Conservation (phyloP, 2,888 invertebrate genomes). For the Dyspetes luteomarginatus region DNA sequence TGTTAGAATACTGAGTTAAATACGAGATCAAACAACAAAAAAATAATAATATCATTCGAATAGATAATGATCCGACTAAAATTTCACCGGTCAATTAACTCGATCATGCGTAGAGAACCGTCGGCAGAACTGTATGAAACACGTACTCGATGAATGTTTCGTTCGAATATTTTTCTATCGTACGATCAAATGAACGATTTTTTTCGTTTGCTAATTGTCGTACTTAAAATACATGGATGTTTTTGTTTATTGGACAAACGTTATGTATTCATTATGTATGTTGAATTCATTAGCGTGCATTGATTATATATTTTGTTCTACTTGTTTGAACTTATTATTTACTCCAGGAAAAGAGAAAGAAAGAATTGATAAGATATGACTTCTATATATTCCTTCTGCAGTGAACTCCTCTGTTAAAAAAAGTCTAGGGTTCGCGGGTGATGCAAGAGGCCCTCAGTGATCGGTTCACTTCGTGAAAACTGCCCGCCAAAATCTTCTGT, state of each 20-base stretch:
- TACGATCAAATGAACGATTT: too few species aligned
- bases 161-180: too few species aligned
- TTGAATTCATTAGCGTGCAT: slow-evolving; percentile 45
- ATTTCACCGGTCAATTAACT: neutral
- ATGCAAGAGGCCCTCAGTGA: too few species aligned
- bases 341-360: neutral
- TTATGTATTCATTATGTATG: neutral
- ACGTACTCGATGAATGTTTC: too few species aligned
- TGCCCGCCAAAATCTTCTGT: too few species aligned
- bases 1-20: neutral
- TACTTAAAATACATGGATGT: too few species aligned
- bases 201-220: too few species aligned
- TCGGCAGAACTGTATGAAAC: neutral
- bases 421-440: slow-evolving; percentile 79
- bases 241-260: slow-evolving; percentile 32
- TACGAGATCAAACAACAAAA: too few species aligned
- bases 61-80: too few species aligned
- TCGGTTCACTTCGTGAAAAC: too few species aligned
- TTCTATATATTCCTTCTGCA: slow-evolving; percentile 81
- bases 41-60: too few species aligned
- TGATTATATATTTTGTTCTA: neutral
- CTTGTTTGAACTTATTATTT: slow-evolving; percentile 18
- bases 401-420: slow-evolving; percentile 79
- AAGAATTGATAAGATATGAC: slow-evolving; percentile 75
- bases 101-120: slow-evolving; percentile 55